These are phyloP conservation scores for Nineta flava DNA, from an alignment of 2,888 invertebrate species.

Conservation along the genomic window DNA sequence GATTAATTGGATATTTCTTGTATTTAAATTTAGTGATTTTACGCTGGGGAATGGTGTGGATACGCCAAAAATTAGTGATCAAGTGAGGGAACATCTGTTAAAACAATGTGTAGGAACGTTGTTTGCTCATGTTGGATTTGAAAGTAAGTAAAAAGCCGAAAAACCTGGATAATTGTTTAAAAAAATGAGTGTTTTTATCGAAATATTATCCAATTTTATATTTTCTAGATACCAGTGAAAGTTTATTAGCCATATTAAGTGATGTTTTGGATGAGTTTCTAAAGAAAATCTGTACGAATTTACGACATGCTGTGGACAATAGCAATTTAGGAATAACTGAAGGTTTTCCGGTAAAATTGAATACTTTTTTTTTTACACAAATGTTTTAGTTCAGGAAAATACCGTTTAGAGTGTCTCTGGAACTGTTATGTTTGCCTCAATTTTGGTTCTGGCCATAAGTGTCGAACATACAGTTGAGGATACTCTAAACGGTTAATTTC, in stretches of 20 bases:
- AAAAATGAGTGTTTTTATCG: not conserved
- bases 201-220: not conserved
- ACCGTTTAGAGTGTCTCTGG: too few relatives aligned
- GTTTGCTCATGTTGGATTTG: constrained; percentile 36
- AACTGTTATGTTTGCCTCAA: too few relatives aligned
- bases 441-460: too few relatives aligned
- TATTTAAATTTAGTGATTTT: constrained; percentile 11
- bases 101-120: constrained; percentile 31
- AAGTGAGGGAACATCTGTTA: constrained; percentile 24
- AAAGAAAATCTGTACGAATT: constrained; percentile 28
- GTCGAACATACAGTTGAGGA: too few relatives aligned
- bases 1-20: too few relatives aligned
- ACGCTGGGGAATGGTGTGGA: constrained; percentile 18
- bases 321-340: constrained; percentile 24
- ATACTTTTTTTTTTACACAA: too few relatives aligned
- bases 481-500: too few relatives aligned
- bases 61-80: constrained; percentile 22
- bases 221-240: constrained; percentile 27
- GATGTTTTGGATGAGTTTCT: constrained; percentile 33
- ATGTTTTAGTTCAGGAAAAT: too few relatives aligned
- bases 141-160: constrained; percentile 21
- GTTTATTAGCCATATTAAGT: constrained; percentile 29
- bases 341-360: constrained; percentile 32
- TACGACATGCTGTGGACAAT: constrained; percentile 36
- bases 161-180: too few relatives aligned